Percentiles rank a stretch among this genome's conserved stretches.
These are phyloP conservation scores for Dascyllus trimaculatus DNA, from an alignment of 2,113 vertebrate genomes.

Conservation along the genomic window DNA sequence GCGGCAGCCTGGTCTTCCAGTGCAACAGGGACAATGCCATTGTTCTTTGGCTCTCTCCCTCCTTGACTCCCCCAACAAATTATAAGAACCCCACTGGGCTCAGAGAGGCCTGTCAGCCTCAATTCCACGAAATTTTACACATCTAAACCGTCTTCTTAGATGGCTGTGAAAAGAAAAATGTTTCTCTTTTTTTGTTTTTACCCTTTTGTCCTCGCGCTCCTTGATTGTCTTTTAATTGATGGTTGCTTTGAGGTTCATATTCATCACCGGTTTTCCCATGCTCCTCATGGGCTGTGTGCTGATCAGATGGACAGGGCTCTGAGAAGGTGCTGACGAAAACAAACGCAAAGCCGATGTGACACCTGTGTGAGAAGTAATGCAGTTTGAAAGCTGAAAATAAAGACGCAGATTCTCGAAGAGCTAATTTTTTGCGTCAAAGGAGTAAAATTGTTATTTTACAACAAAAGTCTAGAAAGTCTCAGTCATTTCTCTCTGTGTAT, in stretches of 20 bases:
- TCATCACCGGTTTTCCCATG: slow-evolving; percentile 72
- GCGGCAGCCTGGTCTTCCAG: slow-evolving; percentile 45
- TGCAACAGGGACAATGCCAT: slow-evolving; percentile 74
- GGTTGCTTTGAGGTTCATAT: slow-evolving; percentile 68
- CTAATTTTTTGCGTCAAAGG: neutral
- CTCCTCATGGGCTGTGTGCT: slow-evolving; percentile 49
- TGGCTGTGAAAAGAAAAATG: slow-evolving; percentile 76
- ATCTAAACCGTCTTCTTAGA: slow-evolving; percentile 71
- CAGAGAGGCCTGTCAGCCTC: slow-evolving; percentile 74
- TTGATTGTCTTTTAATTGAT: slow-evolving; percentile 79
- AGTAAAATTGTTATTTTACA: neutral
- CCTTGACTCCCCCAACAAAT: slow-evolving; percentile 77
- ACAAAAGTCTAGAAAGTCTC: neutral
- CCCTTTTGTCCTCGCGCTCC: slow-evolving; percentile 59
- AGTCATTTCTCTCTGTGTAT: neutral
- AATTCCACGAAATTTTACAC: slow-evolving; percentile 72
- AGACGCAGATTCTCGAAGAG: neutral
- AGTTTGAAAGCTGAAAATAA: slow-evolving; percentile 44
- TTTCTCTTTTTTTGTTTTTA: slow-evolving; percentile 68
- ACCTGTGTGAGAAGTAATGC: slow-evolving; percentile 45
- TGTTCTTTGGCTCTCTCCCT: slow-evolving; percentile 72
- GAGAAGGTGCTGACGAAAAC: slow-evolving; percentile 63
- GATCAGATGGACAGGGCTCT: slow-evolving; percentile 62
- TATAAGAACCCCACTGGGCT: slow-evolving; percentile 81
- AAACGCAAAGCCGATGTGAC: slow-evolving; percentile 39